Evolutionary conservation across 2,797 vertebrate genomes (phyloP), one percentile per base, ranked within the genome.

Genomic region (Zalophus californianus): DNA sequence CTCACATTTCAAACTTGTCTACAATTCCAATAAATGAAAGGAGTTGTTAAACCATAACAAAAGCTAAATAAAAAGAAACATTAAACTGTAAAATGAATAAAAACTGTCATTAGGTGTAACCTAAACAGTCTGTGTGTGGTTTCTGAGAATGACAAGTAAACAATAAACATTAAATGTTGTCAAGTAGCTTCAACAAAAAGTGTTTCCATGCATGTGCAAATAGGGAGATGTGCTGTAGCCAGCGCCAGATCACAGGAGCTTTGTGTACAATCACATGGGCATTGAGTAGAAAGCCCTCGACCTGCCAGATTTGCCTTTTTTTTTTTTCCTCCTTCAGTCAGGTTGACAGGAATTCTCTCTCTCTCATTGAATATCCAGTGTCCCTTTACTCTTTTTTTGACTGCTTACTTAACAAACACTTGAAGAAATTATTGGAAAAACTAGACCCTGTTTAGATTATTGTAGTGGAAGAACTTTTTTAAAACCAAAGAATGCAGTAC

Each of bases 101-200:
- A 98, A 96, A 90, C 88, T 97, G 94, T 94, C 97, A 96, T 97
- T 97, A 98, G 94, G 70, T 73, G n/a, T 95, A 98, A 98, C 0
- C 0, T 52, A 97, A 98, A 96, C 62, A 94, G 90, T 96, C 98
- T 97, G 93, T 96, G 98, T 96, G 93, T 94, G 85, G 91, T 97
- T 98, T 97, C 82, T 29, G 52, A 97, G 94, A 95, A 90, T 97
- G 96, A 98, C 95, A 98, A 97, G 88, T 93, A 98, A 98, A 97
- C 89, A 97, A 90, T 96, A 97, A 87, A 95, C 38, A 98, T 84
- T 97, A 95, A 96, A 92, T 97, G 70, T 95, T 97, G 96, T 97
- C 95, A 98, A 91, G 86, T 54, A 77, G 88, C 82, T 98, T 97
- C 80, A 95, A 97, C 66, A 97, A 95, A 98, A 98, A 97, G 82